Evolutionary conservation across 1,140 invertebrate genomes (phyloP), one percentile per base, ranked within the genome.

Genomic region (Cydia splendana): DNA sequence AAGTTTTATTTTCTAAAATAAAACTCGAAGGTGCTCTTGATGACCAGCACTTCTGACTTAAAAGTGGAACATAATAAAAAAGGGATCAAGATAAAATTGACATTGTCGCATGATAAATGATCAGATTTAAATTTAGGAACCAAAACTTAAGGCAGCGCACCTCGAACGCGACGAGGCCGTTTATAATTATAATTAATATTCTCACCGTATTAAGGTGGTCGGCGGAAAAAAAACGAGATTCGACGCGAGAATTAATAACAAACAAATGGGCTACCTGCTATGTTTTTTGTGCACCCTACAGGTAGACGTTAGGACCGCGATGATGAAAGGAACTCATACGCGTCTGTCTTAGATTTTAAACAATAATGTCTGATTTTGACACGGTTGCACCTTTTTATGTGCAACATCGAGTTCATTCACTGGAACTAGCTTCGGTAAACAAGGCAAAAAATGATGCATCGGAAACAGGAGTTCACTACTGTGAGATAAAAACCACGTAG

Each of bases 171-270:
- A 88, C 86, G 87, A 90, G 82, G 80, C 82, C 90, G 90, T 88
- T 93, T 91, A 91, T 93, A 93, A 93, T 93, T 93, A 91, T 93
- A 93, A 93, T 92, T 93, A 93, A 93, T 93, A 93, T 91, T 93
- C 91, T 91, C 88, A 90, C 87, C 87, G 87, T 87, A 91, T 91
- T 90, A 92, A 91, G 89, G 86, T 90, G 88, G 88, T 86, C 86
- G 91, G 84, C 80, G 82, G 82, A 77, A 89, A 87, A 24, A 91
- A 93, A 87, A 84, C 81, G 80, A 89, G 85, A 88, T 88, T 88
- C 88, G 90, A 90, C 83, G 90, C 90, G 88, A 92, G 91, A 93
- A 92, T 93, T 93, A 93, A 92, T 93, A 93, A 93, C 91, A 93
- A 93, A 93, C 91, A 93, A 93, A 93, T 93, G 91, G 88, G 90